These are phyloP conservation scores for Reticulitermes lucifugus DNA, from an alignment of 2,888 invertebrate species.

Conservation along the genomic window DNA sequence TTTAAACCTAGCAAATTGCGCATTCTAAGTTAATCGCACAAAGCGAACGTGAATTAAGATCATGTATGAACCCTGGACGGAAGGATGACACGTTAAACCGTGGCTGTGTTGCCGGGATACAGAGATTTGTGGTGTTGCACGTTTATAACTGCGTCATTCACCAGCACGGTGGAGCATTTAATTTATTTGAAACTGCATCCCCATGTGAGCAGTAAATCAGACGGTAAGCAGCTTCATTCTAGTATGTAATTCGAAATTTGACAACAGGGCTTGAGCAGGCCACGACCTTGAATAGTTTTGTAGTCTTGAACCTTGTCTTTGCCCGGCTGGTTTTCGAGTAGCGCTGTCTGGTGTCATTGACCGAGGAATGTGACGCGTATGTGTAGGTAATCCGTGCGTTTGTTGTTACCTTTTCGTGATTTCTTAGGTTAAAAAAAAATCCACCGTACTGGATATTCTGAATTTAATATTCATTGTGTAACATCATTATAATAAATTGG, in stretches of 20 bases:
- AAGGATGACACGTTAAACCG: conserved; percentile 28
- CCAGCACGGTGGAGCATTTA: not conserved
- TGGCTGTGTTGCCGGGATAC: conserved; percentile 19
- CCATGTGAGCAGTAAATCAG: not conserved
- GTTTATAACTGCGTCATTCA: not conserved
- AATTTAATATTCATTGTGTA: not conserved
- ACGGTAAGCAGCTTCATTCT: not conserved
- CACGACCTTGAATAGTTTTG: conserved; percentile 23
- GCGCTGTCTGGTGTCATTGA: conserved; percentile 17
- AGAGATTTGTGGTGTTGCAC: not conserved
- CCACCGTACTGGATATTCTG: not conserved
- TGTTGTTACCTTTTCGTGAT: not conserved
- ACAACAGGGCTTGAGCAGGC: not conserved
- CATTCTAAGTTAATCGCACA: conserved; percentile 1
- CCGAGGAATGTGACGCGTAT: not conserved
- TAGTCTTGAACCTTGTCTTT: not conserved
- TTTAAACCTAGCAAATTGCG: not conserved
- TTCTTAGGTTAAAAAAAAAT: not conserved
- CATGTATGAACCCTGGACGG: conserved; percentile 11
- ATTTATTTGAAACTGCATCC: not conserved
- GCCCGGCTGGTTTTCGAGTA: not conserved
- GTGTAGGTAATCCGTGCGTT: not conserved
- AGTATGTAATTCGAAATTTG: not conserved
- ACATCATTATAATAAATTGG: not conserved
- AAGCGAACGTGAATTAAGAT: not conserved